phyloP scores from a whole-genome alignment of 2,888 invertebrate species.

The Lepetodrilus schrolli region DNA sequence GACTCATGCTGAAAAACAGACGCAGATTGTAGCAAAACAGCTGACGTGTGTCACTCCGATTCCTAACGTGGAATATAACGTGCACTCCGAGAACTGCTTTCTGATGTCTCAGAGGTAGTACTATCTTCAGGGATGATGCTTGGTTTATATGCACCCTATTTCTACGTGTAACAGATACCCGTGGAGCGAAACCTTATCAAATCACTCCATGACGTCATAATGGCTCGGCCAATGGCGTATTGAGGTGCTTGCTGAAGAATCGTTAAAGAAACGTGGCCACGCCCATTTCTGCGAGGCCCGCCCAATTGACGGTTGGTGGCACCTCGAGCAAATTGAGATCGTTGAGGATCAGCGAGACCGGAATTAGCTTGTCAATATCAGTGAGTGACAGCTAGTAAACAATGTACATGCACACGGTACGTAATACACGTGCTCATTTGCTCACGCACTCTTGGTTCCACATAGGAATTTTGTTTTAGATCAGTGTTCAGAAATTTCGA shows the following conservation, averaged over 20 bases:
- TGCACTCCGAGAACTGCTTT: too few relatives aligned
- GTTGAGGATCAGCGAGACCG: neutral
- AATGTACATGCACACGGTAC: neutral
- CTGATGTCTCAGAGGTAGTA: neutral
- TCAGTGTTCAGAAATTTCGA: neutral
- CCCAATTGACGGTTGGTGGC: neutral
- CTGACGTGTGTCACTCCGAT: too few relatives aligned
- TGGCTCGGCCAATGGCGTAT: neutral
- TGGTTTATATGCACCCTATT: constrained; percentile 21
- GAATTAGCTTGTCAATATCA: neutral
- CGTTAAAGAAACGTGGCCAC: neutral
- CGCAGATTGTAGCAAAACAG: too few relatives aligned
- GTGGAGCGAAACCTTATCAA: constrained; percentile 26
- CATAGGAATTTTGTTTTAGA: too few relatives aligned
- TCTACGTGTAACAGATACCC: constrained; percentile 26
- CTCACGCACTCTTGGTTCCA: too few relatives aligned
- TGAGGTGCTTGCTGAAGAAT: neutral
- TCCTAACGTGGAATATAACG: too few relatives aligned
- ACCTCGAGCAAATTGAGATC: constrained; percentile 16
- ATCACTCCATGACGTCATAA: constrained; percentile 2
- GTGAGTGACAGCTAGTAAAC: constrained; percentile 8
- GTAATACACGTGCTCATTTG: too few relatives aligned
- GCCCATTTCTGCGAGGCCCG: neutral
- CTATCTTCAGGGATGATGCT: neutral
- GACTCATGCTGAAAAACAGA: constrained; percentile 55